Base-by-base conservation (phyloP, 2,888 invertebrate species). In the Agrotis puta region DNA sequence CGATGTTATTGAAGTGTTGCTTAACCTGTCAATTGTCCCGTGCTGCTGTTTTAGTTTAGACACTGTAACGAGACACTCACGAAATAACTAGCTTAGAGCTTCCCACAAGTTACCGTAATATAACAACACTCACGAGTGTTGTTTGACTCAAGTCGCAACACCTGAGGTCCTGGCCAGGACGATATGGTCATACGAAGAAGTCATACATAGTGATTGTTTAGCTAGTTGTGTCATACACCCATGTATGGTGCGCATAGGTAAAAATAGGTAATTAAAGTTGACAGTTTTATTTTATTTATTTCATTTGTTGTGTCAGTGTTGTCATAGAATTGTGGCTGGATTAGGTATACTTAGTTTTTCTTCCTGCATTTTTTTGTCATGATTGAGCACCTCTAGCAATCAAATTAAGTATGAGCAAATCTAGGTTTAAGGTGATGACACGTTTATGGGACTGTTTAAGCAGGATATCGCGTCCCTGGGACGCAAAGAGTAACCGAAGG, bases 271-370 rank as follows among this genome's bases (percentile, higher is more conserved):
- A 69, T 47, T 57, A 6, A 20, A 43, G 48, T 56, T 62, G 74
- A 7, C 50, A 57, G 61, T 57, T 56, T 68, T 61, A 74, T 74
- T 54, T 67, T 74, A 75, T 75, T 61, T 58, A 66, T 39, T 58
- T 39, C 20, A 18, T 47, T 27, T 13, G 9, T 16, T 3, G 45
- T 45, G 72, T 63, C 53, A 63, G 48, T 71, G 13, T 63, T 63
- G 27, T 7, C 22, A 11, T 39, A 16, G 27, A 57, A 64, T 22
- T 13, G 16, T 64, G 5, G 3, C 1, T 20, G 47, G 0, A 22
- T n/a, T 51, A 7, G 22, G 9, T 20, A 16, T 4, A 14, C 5
- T 0, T 33, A 27, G 54, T 48, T 48, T 56, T 56, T 27, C 48
- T 71, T 72, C 48, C 72, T 56, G 22, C 43, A 64, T 71, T 43